Evolutionary conservation across 2,888 invertebrate species (phyloP).

Genomic region (Cheilosia pagana): DNA sequence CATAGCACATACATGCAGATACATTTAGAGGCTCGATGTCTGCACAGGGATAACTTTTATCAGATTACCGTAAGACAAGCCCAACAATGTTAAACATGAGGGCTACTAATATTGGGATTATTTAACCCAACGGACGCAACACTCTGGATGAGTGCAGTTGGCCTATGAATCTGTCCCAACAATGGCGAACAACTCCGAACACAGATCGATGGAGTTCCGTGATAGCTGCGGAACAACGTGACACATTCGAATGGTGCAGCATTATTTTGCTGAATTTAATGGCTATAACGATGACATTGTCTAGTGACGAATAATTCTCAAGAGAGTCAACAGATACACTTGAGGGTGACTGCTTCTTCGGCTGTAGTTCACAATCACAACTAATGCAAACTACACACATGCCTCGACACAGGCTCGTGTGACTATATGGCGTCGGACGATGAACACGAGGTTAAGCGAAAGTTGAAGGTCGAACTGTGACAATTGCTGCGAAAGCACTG

Average conservation of each 20-base stretch:
- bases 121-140: conserved; percentile 53
- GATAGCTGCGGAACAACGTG: conserved; percentile 66
- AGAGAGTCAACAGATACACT: not conserved
- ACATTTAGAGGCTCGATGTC: conserved; percentile 4
- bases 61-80: conserved; percentile 65
- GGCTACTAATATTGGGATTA: conserved; percentile 71
- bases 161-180: conserved; percentile 31
- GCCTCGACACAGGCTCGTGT: conserved; percentile 38
- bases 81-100: conserved; percentile 63
- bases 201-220: conserved; percentile 67
- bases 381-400: conserved; percentile 63
- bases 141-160: conserved; percentile 50
- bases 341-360: conserved; percentile 4
- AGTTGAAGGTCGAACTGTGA: conserved; percentile 69
- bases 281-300: conserved; percentile 66
- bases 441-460: conserved; percentile 41
- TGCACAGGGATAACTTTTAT: conserved; percentile 60
- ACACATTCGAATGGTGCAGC: conserved; percentile 65
- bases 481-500: conserved; percentile 4
- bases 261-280: conserved; percentile 70
- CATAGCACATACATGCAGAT: conserved; percentile 27
- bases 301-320: conserved; percentile 59
- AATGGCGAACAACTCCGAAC: conserved; percentile 35
- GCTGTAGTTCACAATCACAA: conserved; percentile 3
- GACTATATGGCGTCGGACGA: conserved; percentile 47